These are phyloP conservation scores for Gastrophryne carolinensis DNA, from an alignment of 2,797 vertebrate species.

Conservation along the genomic window DNA sequence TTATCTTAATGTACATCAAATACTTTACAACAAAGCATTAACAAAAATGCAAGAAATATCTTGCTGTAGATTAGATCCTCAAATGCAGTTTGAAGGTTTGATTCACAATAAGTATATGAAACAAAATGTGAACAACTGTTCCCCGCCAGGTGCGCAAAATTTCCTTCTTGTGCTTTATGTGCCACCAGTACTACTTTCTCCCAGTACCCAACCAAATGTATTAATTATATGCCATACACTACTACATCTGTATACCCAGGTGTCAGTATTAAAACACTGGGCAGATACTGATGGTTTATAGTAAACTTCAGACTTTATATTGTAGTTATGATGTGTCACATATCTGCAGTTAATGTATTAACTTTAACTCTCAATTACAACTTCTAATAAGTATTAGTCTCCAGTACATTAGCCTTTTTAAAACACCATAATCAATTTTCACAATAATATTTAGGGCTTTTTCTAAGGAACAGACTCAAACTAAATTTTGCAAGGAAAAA, in stretches of 20 bases:
- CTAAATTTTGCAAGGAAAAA: conserved; percentile 79
- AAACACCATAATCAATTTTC: conserved; percentile 62
- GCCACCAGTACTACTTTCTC: conserved; percentile 52
- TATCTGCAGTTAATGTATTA: conserved; percentile 3
- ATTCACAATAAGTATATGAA: conserved; percentile 80
- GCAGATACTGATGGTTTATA: not conserved
- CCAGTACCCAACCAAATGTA: conserved; percentile 60
- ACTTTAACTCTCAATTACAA: conserved; percentile 37
- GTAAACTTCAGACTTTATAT: not conserved
- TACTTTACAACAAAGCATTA: conserved; percentile 96
- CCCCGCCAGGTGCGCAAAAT: conserved; percentile 74
- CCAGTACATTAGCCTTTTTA: conserved; percentile 65
- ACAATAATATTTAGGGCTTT: conserved; percentile 70
- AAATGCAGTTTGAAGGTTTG: conserved; percentile 82
- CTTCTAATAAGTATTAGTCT: conserved; percentile 49
- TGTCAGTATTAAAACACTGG: conserved; percentile 9
- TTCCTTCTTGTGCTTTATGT: conserved; percentile 86
- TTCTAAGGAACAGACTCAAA: conserved; percentile 82
- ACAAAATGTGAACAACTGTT: conserved; percentile 83
- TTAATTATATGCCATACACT: conserved; percentile 51
- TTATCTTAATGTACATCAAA: conserved; percentile 91
- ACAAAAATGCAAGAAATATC: conserved; percentile 85
- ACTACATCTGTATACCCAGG: conserved; percentile 47
- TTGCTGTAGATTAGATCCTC: conserved; percentile 82
- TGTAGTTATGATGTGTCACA: not conserved